Conservation (phyloP, 2,797 vertebrate species). For the Sebastes baramenuke region DNA sequence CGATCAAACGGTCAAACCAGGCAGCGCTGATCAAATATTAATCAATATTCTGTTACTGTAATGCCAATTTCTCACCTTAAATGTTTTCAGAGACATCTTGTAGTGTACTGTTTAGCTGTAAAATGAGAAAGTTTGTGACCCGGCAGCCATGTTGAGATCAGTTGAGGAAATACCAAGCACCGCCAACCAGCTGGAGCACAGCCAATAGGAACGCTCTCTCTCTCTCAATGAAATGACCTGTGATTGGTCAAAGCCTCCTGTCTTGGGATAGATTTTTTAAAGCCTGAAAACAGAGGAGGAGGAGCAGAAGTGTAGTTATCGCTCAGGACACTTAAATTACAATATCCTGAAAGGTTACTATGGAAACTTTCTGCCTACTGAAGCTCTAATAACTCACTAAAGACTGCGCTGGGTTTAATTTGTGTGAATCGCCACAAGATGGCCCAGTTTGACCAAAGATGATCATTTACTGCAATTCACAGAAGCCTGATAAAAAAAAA, state of each 20-base stretch:
- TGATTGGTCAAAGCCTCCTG: accelerated
- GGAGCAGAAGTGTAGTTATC: accelerated
- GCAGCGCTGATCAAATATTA: accelerated
- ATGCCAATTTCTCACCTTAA: too few relatives aligned
- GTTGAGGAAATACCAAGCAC: accelerated
- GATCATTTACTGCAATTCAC: not conserved
- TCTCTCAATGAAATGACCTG: too few relatives aligned
- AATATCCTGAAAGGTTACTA: too few relatives aligned
- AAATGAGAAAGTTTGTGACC: too few relatives aligned
- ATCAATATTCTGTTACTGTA: too few relatives aligned
- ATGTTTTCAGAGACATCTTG: too few relatives aligned
- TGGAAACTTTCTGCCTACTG: too few relatives aligned
- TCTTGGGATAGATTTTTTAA: accelerated
- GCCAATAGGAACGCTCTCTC: too few relatives aligned
- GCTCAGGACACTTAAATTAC: accelerated
- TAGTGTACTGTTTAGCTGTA: too few relatives aligned
- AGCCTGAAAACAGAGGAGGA: too few relatives aligned
- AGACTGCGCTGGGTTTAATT: not conserved
- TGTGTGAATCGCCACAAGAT: slow-evolving; percentile 40
- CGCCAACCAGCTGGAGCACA: accelerated
- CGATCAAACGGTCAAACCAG: too few relatives aligned
- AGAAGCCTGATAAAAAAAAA: not conserved
- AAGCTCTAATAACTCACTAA: not conserved
- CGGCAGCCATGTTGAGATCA: too few relatives aligned
- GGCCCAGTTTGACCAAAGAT: slow-evolving; percentile 35